phyloP scores from a whole-genome alignment of 1,140 invertebrate genomes.

The Drosophila chauvacae region DNA sequence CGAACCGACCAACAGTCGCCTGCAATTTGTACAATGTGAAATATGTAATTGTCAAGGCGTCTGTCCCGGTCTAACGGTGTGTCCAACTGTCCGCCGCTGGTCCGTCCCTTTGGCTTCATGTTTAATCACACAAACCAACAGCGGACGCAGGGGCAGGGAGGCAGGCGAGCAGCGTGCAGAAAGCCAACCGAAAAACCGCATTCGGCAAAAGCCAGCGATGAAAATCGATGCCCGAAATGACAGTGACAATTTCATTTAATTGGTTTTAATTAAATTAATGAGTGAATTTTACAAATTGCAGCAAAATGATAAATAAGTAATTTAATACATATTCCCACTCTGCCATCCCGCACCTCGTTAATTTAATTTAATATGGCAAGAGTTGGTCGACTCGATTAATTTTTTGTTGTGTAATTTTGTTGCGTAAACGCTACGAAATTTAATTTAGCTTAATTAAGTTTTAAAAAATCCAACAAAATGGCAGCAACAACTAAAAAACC shows the following conservation, averaged over 20 bases:
- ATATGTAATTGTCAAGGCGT: conserved; percentile 81
- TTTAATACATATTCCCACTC: conserved; percentile 67
- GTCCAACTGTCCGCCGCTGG: neutral
- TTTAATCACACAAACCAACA: conserved; percentile 57
- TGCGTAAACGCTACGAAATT: conserved; percentile 70
- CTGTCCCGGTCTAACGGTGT: conserved; percentile 21
- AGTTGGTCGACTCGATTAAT: conserved; percentile 37
- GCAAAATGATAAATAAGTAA: conserved; percentile 83
- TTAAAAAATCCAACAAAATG: conserved; percentile 11
- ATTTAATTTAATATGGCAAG: conserved; percentile 76
- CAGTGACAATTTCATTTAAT: conserved; percentile 83
- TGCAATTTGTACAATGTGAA: conserved; percentile 80
- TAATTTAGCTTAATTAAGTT: conserved; percentile 79
- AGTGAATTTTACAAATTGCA: conserved; percentile 83
- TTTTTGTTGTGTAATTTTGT: conserved; percentile 56
- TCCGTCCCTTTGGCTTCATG: conserved; percentile 46
- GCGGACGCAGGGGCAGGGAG: neutral
- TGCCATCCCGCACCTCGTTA: conserved; percentile 49
- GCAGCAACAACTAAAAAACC: conserved; percentile 18
- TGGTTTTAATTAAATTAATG: conserved; percentile 84
- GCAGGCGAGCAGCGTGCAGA: conserved; percentile 1
- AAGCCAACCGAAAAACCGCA: conserved; percentile 67
- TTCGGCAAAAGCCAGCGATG: conserved; percentile 60
- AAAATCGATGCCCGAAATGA: conserved; percentile 82
- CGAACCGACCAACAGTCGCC: conserved; percentile 59